A percentile compares a stretch with the other conserved stretches of the same genome.
These are phyloP conservation scores for Gymnobelideus leadbeateri DNA, from an alignment of 2,113 vertebrate species.

Conservation along the genomic window DNA sequence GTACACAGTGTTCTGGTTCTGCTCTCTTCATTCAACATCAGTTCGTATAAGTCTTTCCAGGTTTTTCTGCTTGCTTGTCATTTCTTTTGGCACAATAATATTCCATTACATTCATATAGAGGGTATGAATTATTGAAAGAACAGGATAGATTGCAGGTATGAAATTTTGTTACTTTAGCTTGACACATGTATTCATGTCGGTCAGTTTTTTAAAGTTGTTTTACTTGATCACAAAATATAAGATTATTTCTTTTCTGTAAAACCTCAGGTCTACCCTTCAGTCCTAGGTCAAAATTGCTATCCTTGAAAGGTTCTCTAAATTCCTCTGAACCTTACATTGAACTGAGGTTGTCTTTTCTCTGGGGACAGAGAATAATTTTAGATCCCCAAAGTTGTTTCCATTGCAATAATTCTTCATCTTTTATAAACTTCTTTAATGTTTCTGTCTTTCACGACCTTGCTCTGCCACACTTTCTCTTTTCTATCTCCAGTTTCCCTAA, in stretches of 20 bases:
- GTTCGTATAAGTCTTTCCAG: too few species aligned
- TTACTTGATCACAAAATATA: neutral
- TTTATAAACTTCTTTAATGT: neutral
- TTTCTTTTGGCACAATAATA: too few species aligned
- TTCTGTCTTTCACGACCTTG: constrained; percentile 13
- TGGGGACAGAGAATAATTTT: neutral
- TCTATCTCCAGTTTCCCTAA: constrained; percentile 5
- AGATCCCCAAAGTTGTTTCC: neutral
- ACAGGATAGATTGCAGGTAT: neutral
- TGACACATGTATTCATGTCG: neutral
- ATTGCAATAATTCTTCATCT: neutral
- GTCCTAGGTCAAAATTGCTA: neutral
- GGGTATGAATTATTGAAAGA: constrained; percentile 21
- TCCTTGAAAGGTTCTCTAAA: neutral
- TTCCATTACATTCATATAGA: too few species aligned
- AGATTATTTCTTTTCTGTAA: neutral
- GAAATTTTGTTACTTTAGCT: neutral
- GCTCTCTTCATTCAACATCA: too few species aligned
- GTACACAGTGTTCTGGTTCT: too few species aligned
- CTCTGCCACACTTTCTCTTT: neutral
- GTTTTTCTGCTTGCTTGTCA: too few species aligned
- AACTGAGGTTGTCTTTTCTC: constrained; percentile 14
- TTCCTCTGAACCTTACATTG: neutral
- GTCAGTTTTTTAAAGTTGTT: neutral
- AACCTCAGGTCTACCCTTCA: neutral